Base-by-base conservation (phyloP, 2,888 invertebrate species). In the Sinopyrophorus schimmeli region DNA sequence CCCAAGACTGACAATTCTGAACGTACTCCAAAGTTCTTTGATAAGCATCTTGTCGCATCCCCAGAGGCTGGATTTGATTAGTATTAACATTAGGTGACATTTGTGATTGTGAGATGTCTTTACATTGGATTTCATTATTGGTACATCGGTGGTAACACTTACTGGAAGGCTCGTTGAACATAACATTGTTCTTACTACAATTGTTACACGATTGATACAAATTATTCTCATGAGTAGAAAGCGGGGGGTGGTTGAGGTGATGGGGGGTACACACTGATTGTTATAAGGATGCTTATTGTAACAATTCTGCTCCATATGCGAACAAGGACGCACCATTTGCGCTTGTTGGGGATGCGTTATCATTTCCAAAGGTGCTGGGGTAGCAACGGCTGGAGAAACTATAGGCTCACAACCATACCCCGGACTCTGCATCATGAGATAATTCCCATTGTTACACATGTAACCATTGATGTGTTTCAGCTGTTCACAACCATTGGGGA, bases 1-100 rank as follows among this genome's bases (percentile, higher is more conserved):
- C 80, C 90, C 90, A 91, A 46, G 85, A 87, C 64, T 92, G 89
- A 68, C 92, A 93, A 59, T 83, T 88, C 65, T 92, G 91, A 0
- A 94, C 93, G 63, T 94, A 94, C 58, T 92, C 92, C 44, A 93
- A 74, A 0, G 94, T 94, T 51, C 93, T 80, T 65, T 92, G 88
- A 70, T 93, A 93, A 0, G 92, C 84, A 42, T 92, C 92, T 43
- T 89, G 88, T 7, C 87, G 78, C 90, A 92, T 92, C 3, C 78
- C 79, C 24, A 77, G 69, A 1, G 76, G 74, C 9, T 65, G 64
- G 9, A 54, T 39, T 53, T 9, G 17, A 32, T 47, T 32, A 27
- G 3, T 26, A 30, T 46, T 30, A 37, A 65, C 54, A 21, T 72
- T 74, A 2, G 78, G 77, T 3, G 78, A 78, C 71, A 77, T 73